These are phyloP conservation scores for Euzophera pinguis DNA, from an alignment of 2,888 invertebrate species.

Conservation along the genomic window DNA sequence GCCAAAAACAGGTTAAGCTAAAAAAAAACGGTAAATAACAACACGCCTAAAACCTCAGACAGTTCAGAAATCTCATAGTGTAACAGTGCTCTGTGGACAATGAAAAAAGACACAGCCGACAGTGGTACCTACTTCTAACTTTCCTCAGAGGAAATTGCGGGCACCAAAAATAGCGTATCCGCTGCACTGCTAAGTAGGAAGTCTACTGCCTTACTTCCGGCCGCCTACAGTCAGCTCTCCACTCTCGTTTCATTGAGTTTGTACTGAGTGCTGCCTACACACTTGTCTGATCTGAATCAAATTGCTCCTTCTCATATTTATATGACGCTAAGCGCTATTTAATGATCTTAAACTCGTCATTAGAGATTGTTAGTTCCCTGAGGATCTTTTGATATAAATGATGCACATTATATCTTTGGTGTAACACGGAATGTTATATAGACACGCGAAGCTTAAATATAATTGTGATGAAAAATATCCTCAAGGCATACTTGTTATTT, in stretches of 20 bases:
- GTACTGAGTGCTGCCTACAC: slow-evolving; percentile 71
- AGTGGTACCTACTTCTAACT: slow-evolving; percentile 37
- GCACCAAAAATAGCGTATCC: slow-evolving; percentile 79
- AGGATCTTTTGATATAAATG: background rate
- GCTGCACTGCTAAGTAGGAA: slow-evolving; percentile 74
- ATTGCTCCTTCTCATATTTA: slow-evolving; percentile 57
- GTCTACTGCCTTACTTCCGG: slow-evolving; percentile 70
- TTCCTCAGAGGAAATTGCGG: slow-evolving; percentile 73
- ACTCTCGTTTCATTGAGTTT: slow-evolving; percentile 75
- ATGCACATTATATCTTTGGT: background rate
- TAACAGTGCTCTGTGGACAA: slow-evolving; percentile 5
- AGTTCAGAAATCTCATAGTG: no score
- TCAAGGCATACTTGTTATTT: no score
- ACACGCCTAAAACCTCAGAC: no score
- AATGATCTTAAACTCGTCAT: slow-evolving; percentile 1
- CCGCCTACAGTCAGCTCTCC: slow-evolving; percentile 71
- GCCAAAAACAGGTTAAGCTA: no score
- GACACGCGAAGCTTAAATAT: background rate
- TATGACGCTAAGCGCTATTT: slow-evolving; percentile 23
- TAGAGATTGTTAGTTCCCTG: background rate
- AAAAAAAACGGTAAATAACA: no score
- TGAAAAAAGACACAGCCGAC: slow-evolving; percentile 34
- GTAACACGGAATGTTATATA: background rate
- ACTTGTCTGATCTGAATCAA: slow-evolving; percentile 69
- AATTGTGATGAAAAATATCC: background rate